phyloP scores from a whole-genome alignment of 2,797 vertebrate species.

The Lepus oiostolus region DNA sequence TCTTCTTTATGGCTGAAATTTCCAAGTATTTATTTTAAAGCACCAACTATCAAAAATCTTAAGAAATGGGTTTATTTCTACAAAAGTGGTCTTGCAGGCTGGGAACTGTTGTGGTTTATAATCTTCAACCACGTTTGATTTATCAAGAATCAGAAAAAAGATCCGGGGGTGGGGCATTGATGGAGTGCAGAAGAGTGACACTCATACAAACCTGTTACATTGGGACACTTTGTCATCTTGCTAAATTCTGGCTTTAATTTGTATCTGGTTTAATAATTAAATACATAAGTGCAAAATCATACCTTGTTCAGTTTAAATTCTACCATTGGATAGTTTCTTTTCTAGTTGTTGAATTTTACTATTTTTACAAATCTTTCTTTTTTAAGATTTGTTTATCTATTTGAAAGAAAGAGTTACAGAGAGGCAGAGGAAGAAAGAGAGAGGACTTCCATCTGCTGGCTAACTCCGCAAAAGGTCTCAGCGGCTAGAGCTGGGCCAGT shows the following conservation, averaged over 20 bases:
- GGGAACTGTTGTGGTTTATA: not conserved
- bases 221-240: not conserved
- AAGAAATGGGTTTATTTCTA: not conserved
- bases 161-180: rapidly evolving
- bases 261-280: not conserved
- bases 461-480: too few species aligned
- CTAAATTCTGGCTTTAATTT: not conserved
- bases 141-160: not conserved
- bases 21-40: not conserved
- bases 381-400: too few species aligned
- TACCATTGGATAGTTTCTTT: not conserved
- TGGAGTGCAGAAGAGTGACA: not conserved
- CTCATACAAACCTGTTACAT: not conserved
- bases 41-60: not conserved
- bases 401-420: too few species aligned
- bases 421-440: too few species aligned
- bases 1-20: not conserved
- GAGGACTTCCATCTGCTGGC: too few species aligned
- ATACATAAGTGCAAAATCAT: not conserved
- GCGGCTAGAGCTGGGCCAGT: too few species aligned
- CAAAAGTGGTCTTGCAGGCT: not conserved
- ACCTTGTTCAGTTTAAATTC: not conserved
- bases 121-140: not conserved
- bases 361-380: not conserved
- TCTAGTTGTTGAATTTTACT: not conserved